phyloP scores from a whole-genome alignment of 2,888 invertebrate species.

The Yponomeuta malinellus region DNA sequence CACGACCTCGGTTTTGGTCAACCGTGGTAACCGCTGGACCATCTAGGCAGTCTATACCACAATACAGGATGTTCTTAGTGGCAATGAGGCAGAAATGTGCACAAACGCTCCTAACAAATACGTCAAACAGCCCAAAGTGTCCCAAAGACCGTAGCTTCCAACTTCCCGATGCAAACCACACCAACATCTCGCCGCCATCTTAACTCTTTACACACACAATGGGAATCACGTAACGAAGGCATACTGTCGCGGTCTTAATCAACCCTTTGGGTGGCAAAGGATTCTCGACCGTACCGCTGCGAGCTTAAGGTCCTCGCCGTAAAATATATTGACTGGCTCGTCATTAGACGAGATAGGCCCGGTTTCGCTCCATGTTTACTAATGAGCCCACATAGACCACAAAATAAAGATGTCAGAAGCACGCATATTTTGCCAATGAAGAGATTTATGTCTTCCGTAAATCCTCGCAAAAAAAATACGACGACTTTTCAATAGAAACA shows the following conservation, averaged over 20 bases:
- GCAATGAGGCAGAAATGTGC: too few species aligned
- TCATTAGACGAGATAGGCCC: constrained; percentile 12
- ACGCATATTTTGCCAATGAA: not conserved
- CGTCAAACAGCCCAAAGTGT: not conserved
- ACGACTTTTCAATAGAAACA: too few species aligned
- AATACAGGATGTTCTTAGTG: too few species aligned
- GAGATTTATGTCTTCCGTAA: too few species aligned
- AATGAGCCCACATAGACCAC: constrained; percentile 8
- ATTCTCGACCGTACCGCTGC: not conserved
- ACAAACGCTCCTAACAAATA: too few species aligned
- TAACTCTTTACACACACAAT: constrained; percentile 11
- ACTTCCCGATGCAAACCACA: not conserved
- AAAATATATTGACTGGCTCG: constrained; percentile 7
- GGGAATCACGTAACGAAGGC: constrained; percentile 11
- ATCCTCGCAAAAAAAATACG: too few species aligned
- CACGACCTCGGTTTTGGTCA: too few species aligned
- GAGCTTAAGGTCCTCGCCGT: not conserved
- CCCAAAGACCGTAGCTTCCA: not conserved
- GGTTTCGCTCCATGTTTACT: constrained; percentile 13
- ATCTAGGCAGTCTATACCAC: too few species aligned
- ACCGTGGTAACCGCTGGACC: too few species aligned
- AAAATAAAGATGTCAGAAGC: not conserved
- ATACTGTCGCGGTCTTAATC: constrained; percentile 9
- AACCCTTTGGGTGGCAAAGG: not conserved
- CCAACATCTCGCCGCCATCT: not conserved